Evolutionary conservation across 2,113 vertebrate species (phyloP).

Genomic region (Nipponia nippon): DNA sequence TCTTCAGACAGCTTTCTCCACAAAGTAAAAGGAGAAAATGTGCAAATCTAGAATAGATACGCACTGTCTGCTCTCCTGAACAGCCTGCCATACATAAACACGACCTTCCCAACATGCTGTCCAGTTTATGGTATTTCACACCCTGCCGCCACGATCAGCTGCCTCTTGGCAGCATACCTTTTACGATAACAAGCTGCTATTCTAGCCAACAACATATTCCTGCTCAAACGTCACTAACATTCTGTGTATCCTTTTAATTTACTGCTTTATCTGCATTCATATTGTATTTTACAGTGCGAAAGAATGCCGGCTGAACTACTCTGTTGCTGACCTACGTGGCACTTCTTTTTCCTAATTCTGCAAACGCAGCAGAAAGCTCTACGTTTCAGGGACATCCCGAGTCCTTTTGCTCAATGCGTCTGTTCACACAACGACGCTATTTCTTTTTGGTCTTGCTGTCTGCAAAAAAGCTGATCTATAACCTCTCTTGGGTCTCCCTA

Average conservation of each 20-base stretch:
- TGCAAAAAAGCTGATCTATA: not conserved
- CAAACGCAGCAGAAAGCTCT: not conserved
- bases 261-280: not conserved
- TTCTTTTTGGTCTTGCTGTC: not conserved
- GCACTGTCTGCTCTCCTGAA: not conserved
- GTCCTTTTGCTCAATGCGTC: not conserved
- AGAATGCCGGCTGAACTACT: not conserved
- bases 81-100: not conserved
- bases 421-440: not conserved
- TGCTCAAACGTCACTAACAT: not conserved
- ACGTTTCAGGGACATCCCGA: accelerated
- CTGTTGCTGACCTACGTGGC: not conserved
- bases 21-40: not conserved
- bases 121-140: not conserved
- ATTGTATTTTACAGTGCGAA: not conserved
- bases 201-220: not conserved
- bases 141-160: not conserved
- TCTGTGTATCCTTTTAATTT: not conserved
- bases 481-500: not conserved
- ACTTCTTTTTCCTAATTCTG: not conserved
- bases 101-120: accelerated
- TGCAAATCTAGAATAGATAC: not conserved
- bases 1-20: not conserved
- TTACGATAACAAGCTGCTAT: not conserved
- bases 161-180: not conserved